phyloP scores from a whole-genome alignment of 2,113 vertebrate genomes.

The Danionella cerebrum region DNA sequence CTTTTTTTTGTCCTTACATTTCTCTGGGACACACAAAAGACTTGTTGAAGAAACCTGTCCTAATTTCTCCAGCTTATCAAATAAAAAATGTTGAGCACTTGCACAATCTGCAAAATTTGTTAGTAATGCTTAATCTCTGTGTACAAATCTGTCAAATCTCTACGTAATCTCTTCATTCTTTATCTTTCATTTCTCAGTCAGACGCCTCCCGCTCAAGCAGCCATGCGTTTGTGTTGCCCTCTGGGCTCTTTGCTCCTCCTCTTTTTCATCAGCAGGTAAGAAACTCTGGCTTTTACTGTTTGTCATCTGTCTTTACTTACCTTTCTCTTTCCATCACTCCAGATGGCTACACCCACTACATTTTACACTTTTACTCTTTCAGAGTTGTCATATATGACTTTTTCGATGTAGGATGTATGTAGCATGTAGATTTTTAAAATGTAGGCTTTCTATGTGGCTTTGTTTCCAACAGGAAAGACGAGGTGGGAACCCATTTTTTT shows the following conservation, averaged over 20 bases:
- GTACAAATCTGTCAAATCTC: constrained; percentile 18
- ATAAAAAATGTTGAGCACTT: not conserved
- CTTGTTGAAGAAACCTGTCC: not conserved
- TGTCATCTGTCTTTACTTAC: not conserved
- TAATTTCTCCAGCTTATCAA: not conserved
- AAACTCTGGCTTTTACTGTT: too few species aligned
- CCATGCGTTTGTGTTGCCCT: constrained; percentile 30
- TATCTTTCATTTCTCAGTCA: constrained; percentile 15
- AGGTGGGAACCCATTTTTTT: constrained; percentile 24
- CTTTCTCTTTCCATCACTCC: not conserved
- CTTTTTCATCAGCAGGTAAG: constrained; percentile 41
- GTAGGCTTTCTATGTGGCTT: not conserved
- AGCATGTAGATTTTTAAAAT: not conserved
- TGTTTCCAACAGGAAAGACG: constrained; percentile 1
- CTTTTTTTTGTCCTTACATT: not conserved
- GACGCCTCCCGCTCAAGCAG: constrained; percentile 12
- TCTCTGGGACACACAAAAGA: not conserved
- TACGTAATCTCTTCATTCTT: not conserved
- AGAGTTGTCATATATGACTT: too few species aligned
- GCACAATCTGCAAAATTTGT: not conserved
- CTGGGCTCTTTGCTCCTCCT: constrained; percentile 28
- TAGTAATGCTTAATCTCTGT: constrained; percentile 1
- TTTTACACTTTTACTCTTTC: too few species aligned
- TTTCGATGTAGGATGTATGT: too few species aligned
- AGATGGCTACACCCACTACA: too few species aligned